Evolutionary conservation across 2,113 vertebrate species (phyloP), one percentile per base, ranked within the genome.

Genomic region (Vanacampus margaritifer): DNA sequence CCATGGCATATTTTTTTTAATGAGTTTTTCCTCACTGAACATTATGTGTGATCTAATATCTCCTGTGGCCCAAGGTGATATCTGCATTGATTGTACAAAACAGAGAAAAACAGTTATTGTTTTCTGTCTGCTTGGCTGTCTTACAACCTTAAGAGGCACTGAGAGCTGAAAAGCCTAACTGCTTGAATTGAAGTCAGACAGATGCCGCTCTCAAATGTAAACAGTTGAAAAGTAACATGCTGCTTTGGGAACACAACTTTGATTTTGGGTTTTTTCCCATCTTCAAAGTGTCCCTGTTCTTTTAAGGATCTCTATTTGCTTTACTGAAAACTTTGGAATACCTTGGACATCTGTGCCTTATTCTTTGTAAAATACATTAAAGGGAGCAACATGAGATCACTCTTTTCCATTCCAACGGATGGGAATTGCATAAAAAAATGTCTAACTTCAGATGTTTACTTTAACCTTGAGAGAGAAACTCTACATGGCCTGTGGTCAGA

Each of bases 201-300:
- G 11, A 12, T 54, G 24, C 24, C 21, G 3, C 23, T 61, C 21
- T 61, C 35, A 23, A 39, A 23, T 23, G 12, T 37, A 37, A 60
- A 60, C 19, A 61, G 58, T 61, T 61, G 11, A 36, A 32, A n/a
- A 23, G 21, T 39, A 12, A 39, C 32, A 59, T 59, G 32, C 11
- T 61, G 17, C 58, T 39, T 14, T 39, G 58, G n/a, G 58, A 61
- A 23, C 6, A 39, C 58, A 14, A 10, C 5, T n/a, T 60, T 39
- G 21, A 37, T 5, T 21, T n/a, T n/a, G n/a, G n/a, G n/a, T 37
- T 60, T 60, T 13, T 16, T 1, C 26, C 23, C 17, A 21, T 37
- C 58, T 61, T 61, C n/a, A 39, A 61, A 61, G 36, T 61, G 11
- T 13, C n/a, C 36, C n/a, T 39, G 58, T 61, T 61, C 7, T 61